These are phyloP conservation scores for Philypnodon macrostomus DNA, from an alignment of 2,797 vertebrate species.

Conservation along the genomic window DNA sequence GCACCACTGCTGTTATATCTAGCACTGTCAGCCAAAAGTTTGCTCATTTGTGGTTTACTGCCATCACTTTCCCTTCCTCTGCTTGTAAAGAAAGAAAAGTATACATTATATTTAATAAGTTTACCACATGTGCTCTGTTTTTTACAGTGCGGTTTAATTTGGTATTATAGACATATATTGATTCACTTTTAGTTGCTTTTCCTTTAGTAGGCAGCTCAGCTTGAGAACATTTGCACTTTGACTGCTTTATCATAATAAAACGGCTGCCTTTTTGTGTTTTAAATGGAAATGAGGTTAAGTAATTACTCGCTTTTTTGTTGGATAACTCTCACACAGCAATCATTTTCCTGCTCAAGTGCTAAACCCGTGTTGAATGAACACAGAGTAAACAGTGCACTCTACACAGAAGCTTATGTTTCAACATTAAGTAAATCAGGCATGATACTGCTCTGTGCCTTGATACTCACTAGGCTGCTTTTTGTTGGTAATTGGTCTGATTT, in stretches of 20 bases:
- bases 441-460: conserved; percentile 54
- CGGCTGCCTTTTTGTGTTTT: conserved; percentile 16
- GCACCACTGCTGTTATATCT: too few species aligned
- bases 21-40: too few species aligned
- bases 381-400: conserved; percentile 29
- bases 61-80: too few species aligned
- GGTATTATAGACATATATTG: neutral
- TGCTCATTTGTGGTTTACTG: too few species aligned
- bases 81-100: too few species aligned
- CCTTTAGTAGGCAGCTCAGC: conserved; percentile 1
- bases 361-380: conserved; percentile 44
- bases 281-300: conserved; percentile 27
- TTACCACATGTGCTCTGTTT: too few species aligned
- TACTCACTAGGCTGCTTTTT: conserved; percentile 57
- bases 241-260: conserved; percentile 28
- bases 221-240: conserved; percentile 7
- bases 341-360: conserved; percentile 38
- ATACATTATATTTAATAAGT: too few species aligned
- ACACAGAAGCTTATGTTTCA: conserved; percentile 57
- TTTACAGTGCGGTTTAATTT: neutral
- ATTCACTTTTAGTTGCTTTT: neutral
- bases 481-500: conserved; percentile 66
- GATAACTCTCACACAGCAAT: conserved; percentile 38
- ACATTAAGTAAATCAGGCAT: conserved; percentile 64
- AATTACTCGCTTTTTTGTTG: conserved; percentile 40